Conservation (phyloP, 1,140 invertebrate species). For the Brevipalpus yothersi region DNA sequence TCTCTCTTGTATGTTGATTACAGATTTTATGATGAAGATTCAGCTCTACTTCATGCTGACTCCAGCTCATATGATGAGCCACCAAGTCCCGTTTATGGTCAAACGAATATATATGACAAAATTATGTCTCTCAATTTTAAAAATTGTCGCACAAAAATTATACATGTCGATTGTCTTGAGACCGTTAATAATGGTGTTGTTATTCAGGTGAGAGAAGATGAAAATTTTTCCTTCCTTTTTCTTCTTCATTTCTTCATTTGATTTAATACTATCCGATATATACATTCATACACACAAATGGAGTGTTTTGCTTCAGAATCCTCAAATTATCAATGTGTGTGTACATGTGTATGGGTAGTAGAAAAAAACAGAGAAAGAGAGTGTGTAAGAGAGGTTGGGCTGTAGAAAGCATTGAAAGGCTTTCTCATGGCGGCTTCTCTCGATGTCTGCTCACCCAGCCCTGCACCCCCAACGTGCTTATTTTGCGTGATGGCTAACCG, state of each 20-base stretch:
- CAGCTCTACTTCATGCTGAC: conserved; percentile 81
- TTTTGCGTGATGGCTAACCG: background rate
- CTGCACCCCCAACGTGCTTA: background rate
- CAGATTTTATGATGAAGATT: conserved; percentile 83
- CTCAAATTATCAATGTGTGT: no score
- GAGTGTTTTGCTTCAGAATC: no score
- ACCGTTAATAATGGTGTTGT: conserved; percentile 83
- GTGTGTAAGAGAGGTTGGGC: no score
- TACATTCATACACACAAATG: no score
- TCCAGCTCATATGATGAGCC: conserved; percentile 50
- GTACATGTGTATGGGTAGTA: no score
- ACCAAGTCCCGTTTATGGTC: conserved; percentile 58
- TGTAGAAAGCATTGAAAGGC: no score
- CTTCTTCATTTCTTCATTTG: background rate
- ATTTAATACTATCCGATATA: no score
- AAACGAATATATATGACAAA: conserved; percentile 80
- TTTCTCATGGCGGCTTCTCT: no score
- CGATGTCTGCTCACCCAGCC: background rate
- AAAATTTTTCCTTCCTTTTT: no score
- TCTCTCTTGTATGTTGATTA: conserved; percentile 9
- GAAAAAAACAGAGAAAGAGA: no score
- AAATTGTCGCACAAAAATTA: conserved; percentile 90
- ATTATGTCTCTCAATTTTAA: conserved; percentile 83
- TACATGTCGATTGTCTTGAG: conserved; percentile 65
- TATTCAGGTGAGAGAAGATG: conserved; percentile 58